A percentile compares a stretch with the other conserved stretches of the same genome.
Evolutionary conservation across 1,140 invertebrate species (phyloP).

Genomic region (Ladona fulva): DNA sequence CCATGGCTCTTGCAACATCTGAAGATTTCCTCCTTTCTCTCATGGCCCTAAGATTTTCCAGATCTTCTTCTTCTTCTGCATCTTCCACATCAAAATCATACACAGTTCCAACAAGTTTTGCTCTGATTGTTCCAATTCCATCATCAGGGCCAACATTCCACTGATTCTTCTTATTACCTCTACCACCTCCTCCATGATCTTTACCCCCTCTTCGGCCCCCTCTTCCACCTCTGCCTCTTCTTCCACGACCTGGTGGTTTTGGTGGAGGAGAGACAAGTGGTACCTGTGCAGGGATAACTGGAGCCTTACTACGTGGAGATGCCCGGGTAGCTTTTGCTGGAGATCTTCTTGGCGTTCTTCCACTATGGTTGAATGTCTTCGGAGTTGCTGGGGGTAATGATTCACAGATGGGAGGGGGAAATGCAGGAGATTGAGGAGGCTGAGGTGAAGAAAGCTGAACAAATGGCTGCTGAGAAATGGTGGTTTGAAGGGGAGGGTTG

Average conservation of each 20-base stretch:
- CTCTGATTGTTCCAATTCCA: slow-evolving; percentile 18
- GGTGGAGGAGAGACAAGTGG: background rate
- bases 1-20: slow-evolving; percentile 34
- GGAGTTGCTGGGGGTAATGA: slow-evolving; percentile 35
- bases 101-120: slow-evolving; percentile 71
- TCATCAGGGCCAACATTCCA: background rate
- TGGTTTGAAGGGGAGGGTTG: slow-evolving; percentile 26
- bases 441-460: background rate
- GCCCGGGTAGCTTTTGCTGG: slow-evolving; percentile 18
- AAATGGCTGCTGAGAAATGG: slow-evolving; percentile 23
- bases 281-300: background rate
- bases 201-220: slow-evolving; percentile 53
- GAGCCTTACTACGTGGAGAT: slow-evolving; percentile 4
- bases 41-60: slow-evolving; percentile 70
- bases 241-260: slow-evolving; percentile 30
- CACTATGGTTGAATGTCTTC: slow-evolving; percentile 29
- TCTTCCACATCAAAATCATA: slow-evolving; percentile 81
- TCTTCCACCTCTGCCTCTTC: slow-evolving; percentile 41
- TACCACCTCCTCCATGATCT: slow-evolving; percentile 29
- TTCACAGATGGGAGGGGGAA: background rate
- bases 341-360: slow-evolving; percentile 4
- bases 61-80: slow-evolving; percentile 60
- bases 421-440: slow-evolving; percentile 15
- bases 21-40: slow-evolving; percentile 68
- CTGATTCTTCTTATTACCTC: background rate